phyloP scores from a whole-genome alignment of 1,140 invertebrate species.

The Sesamia nonagrioides region DNA sequence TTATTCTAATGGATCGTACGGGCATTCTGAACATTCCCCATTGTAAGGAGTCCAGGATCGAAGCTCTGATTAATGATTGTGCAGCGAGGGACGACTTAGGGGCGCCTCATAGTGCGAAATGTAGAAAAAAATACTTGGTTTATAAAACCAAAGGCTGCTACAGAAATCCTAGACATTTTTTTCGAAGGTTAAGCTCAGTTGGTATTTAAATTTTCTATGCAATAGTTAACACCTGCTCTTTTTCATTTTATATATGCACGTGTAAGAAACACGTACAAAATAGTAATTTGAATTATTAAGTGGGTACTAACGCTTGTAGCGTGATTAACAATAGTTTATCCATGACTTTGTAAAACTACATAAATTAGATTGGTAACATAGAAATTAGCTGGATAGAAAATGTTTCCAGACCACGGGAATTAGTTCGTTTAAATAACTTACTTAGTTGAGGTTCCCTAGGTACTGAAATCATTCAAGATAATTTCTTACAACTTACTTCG shows the following conservation, averaged over 20 bases:
- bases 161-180: neutral
- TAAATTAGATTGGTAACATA: constrained; percentile 18
- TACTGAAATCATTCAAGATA: constrained; percentile 9
- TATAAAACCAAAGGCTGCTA: neutral
- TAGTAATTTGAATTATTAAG: constrained; percentile 11
- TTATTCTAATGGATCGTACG: constrained; percentile 85
- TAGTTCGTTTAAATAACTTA: neutral
- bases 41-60: constrained; percentile 85
- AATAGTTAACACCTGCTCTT: neutral
- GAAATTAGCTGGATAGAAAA: neutral
- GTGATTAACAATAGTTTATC: constrained; percentile 27
- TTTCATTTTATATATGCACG: neutral
- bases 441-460: neutral
- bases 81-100: constrained; percentile 74
- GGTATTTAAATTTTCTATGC: neutral
- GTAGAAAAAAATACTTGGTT: constrained; percentile 20
- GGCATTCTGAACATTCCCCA: constrained; percentile 82
- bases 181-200: neutral
- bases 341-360: constrained; percentile 11
- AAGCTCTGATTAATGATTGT: constrained; percentile 86
- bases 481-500: constrained; percentile 25
- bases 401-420: neutral
- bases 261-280: neutral
- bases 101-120: constrained; percentile 53
- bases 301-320: neutral